Evolutionary conservation across 2,797 vertebrate species (phyloP), one percentile per base, ranked within the genome.

Genomic region (Morus bassanus): DNA sequence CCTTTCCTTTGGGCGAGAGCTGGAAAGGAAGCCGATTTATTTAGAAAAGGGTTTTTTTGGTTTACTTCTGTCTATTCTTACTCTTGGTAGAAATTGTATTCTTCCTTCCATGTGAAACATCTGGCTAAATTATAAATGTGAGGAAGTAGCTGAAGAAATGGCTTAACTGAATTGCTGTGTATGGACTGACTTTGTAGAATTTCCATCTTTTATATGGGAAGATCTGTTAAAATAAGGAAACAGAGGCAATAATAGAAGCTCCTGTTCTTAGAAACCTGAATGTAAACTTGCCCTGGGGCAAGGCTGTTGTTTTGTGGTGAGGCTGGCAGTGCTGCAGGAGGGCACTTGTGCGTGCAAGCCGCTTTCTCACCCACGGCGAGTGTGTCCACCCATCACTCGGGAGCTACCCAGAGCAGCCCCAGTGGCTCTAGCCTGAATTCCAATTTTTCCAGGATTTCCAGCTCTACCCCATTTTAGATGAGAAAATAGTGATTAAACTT

Each of bases 321-420:
- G 39, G 28, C 25, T 4, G 11, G 10, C 46, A 24, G 5, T 53
- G 41, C 43, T 67, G 61, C 84, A 45, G 65, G 18, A 39, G 23
- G 28, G 5, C 11, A 2, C 23, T 67, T 57, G 13, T 11, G 1
- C 0, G 5, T 28, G 18, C 35, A 14, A 68, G 43, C 23, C 14
- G 3, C 45, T n/a, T 50, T 21, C 65, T 79, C 1, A 1, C 27
- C 43, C 28, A 7, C 0, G 5, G 46, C 3, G 0, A 45, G 12
- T 1, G 0, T 5, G 2, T 53, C 25, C 8, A 0, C 33, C 23
- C 17, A 2, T 50, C 7, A 0, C 39, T 46, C 4, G 2, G 39
- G n/a, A 61, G 8, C 12, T 37, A 74, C 23, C 45, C 7, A 8
- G 51, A 59, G 33, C 33, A 76, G 18, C 35, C 11, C 18, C 56